Evolutionary conservation across 2,113 vertebrate species (phyloP).

Genomic region (Myotis lucifugus): DNA sequence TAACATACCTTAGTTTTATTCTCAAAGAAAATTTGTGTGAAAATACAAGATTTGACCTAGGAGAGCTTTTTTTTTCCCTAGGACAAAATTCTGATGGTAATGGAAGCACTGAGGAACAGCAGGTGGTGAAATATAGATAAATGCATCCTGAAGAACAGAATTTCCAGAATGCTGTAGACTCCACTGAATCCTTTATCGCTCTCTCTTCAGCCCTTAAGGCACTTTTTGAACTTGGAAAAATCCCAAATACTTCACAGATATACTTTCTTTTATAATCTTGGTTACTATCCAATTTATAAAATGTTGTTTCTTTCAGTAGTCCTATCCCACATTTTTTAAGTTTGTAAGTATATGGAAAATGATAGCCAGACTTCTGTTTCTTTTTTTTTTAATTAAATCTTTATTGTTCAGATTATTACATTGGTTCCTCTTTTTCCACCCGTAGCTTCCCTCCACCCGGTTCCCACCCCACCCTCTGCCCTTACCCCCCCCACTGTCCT

Average conservation of each 20-base stretch:
- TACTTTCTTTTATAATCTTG: neutral
- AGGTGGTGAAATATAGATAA: neutral
- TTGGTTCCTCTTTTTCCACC: too few relatives aligned
- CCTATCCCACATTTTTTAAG: neutral
- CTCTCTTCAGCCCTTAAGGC: neutral
- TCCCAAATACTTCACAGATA: neutral
- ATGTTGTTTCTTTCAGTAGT: neutral
- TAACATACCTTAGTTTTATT: neutral
- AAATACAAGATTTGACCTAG: neutral
- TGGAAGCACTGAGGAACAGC: neutral
- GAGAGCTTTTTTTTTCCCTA: neutral
- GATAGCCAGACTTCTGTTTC: neutral
- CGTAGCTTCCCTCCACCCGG: too few relatives aligned
- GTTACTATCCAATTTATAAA: slow-evolving; percentile 14
- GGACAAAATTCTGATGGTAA: neutral
- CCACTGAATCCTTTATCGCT: neutral
- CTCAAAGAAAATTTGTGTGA: neutral
- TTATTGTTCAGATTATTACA: too few relatives aligned
- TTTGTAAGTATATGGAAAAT: slow-evolving; percentile 7
- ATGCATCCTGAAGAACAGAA: neutral
- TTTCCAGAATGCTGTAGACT: neutral
- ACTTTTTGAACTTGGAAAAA: neutral
- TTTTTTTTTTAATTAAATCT: neutral
- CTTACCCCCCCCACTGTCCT: too few relatives aligned
- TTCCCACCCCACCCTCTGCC: too few relatives aligned